These are phyloP conservation scores for Limenitis arthemis DNA, from an alignment of 2,888 invertebrate species.

Conservation along the genomic window DNA sequence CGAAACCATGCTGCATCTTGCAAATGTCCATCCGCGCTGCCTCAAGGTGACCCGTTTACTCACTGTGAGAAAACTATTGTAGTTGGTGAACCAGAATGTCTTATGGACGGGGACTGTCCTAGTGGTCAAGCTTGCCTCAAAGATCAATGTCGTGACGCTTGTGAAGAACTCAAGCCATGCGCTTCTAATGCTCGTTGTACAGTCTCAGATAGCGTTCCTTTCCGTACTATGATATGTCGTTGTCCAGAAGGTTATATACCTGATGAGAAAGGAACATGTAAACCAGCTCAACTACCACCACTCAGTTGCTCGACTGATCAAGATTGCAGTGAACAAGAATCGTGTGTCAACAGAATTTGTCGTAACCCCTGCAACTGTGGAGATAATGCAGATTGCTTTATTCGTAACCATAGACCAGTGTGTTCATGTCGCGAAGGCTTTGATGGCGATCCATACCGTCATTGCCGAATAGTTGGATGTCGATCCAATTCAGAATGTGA, in stretches of 20 bases:
- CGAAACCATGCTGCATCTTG: conserved; percentile 87
- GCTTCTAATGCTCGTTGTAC: conserved; percentile 81
- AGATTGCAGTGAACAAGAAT: conserved; percentile 84
- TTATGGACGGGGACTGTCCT: conserved; percentile 84
- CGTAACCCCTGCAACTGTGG: conserved; percentile 92
- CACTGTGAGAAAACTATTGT: conserved; percentile 75
- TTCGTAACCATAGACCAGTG: conserved; percentile 87
- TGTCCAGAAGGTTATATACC: conserved; percentile 90
- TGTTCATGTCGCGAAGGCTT: conserved; percentile 89
- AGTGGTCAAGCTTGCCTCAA: conserved; percentile 86
- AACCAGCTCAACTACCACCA: conserved; percentile 77
- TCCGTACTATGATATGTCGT: conserved; percentile 90
- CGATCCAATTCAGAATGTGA: conserved; percentile 87
- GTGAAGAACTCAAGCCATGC: conserved; percentile 83
- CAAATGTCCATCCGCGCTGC: conserved; percentile 84
- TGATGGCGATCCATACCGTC: conserved; percentile 89
- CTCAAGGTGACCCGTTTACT: conserved; percentile 84
- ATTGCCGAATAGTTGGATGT: conserved; percentile 87
- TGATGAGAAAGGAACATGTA: conserved; percentile 84
- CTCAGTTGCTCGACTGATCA: conserved; percentile 85
- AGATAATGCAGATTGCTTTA: conserved; percentile 84
- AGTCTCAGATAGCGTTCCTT: conserved; percentile 88
- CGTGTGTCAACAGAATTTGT: conserved; percentile 90
- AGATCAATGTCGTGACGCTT: conserved; percentile 85
- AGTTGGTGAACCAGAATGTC: conserved; percentile 77